Percentiles rank a stretch among this genome's conserved stretches.
Evolutionary conservation across 1,140 invertebrate genomes (phyloP).

Genomic region (Zaprionus davidi): DNA sequence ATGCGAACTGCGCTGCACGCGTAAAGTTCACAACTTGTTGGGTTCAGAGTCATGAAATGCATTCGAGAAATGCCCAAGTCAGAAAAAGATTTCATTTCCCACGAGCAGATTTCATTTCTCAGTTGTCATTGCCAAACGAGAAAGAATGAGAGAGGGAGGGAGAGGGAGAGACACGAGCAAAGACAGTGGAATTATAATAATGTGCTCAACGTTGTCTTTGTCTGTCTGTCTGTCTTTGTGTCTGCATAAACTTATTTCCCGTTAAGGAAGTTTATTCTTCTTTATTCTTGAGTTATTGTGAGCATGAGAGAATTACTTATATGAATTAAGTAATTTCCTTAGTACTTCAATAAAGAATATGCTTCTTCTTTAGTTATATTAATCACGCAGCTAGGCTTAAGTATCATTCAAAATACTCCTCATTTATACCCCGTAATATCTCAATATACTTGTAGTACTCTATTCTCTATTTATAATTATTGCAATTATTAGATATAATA

Average conservation of each 20-base stretch:
- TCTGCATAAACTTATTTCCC: neutral
- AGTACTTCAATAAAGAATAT: no score
- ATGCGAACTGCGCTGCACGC: constrained; percentile 13
- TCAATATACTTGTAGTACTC: neutral
- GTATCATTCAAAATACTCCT: no score
- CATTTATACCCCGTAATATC: neutral
- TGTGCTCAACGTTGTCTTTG: neutral
- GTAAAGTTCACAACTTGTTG: constrained; percentile 30
- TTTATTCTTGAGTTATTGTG: neutral
- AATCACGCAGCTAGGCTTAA: neutral
- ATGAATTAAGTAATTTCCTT: neutral
- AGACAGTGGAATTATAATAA: constrained; percentile 1
- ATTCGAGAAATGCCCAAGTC: neutral
- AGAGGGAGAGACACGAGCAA: neutral
- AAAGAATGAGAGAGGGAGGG: neutral
- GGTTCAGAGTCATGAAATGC: neutral
- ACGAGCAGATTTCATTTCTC: neutral
- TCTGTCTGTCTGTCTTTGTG: neutral
- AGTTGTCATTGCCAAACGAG: neutral
- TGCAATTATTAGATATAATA: neutral
- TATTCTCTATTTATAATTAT: neutral
- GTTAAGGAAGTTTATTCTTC: neutral
- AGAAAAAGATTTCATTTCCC: constrained; percentile 1
- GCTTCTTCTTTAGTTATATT: no score
- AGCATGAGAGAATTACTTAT: neutral